Percentiles rank a stretch among this genome's conserved stretches.
phyloP scores from a whole-genome alignment of 2,888 invertebrate species.

The Drosophila peninsularis region DNA sequence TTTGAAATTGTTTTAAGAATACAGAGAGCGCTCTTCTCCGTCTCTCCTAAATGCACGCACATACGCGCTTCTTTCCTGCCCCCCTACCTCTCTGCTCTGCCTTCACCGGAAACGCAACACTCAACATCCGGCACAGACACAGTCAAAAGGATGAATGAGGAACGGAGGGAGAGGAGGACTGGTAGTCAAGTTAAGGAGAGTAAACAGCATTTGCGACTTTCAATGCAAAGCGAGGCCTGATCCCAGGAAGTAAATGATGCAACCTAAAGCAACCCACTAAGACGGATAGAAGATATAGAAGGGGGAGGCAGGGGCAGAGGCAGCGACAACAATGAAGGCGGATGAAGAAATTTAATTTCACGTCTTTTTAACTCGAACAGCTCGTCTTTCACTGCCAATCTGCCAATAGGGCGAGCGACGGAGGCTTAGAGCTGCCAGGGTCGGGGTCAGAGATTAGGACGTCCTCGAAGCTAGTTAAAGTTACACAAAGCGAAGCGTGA shows the following conservation, averaged over 20 bases:
- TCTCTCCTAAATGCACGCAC: slow-evolving; percentile 45
- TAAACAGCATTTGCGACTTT: slow-evolving; percentile 63
- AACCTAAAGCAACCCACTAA: slow-evolving; percentile 42
- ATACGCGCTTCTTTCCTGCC: slow-evolving; percentile 7
- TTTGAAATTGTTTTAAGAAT: slow-evolving; percentile 76
- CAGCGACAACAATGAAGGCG: slow-evolving; percentile 61
- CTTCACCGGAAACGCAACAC: slow-evolving; percentile 63
- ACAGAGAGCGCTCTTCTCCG: slow-evolving; percentile 33
- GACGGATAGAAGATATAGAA: background rate
- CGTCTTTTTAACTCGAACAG: slow-evolving; percentile 73
- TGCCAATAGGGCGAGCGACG: slow-evolving; percentile 8
- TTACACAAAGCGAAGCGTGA: slow-evolving; percentile 27
- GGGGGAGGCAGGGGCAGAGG: background rate
- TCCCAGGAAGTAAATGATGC: slow-evolving; percentile 79
- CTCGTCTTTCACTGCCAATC: slow-evolving; percentile 60
- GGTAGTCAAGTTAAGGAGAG: slow-evolving; percentile 41
- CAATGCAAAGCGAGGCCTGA: slow-evolving; percentile 60
- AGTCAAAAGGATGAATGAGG: slow-evolving; percentile 8
- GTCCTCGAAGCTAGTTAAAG: slow-evolving; percentile 40
- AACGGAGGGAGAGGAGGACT: background rate
- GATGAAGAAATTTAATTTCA: slow-evolving; percentile 83
- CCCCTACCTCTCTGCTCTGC: background rate
- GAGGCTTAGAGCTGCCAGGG: slow-evolving; percentile 11
- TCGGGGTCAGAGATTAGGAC: slow-evolving; percentile 23
- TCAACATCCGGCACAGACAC: slow-evolving; percentile 71